Base-by-base conservation (phyloP, 1,140 invertebrate genomes). In the Nasonia vitripennis region DNA sequence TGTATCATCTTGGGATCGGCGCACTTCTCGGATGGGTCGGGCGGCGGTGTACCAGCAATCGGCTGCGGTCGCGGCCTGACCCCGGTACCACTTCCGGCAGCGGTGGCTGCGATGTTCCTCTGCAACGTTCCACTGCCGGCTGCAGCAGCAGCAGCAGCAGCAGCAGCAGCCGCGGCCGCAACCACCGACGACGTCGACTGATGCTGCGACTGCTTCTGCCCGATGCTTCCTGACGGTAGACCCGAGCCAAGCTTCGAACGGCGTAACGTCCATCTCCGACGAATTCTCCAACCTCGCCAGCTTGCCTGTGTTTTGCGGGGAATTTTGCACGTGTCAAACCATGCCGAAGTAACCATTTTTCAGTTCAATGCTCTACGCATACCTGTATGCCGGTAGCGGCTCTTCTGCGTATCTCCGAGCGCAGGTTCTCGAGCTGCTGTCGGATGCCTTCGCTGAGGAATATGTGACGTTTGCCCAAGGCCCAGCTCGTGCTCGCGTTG, bases 361-460 rank as follows among this genome's bases (percentile, higher is more conserved):
- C 55, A 37, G 20, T 62, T 62, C n/a, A 17, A 55, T 2, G 0
- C 17, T 55, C 17, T 5, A 55, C 7, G 5, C 17, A 5, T 86
- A 92, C 93, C 89, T 93, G 93, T 81, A 93, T 93, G 9, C 87
- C 89, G 3, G 95, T 95, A 0, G 98, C 97, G 2, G 97, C 97
- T 87, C 95, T 95, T 86, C 96, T 95, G 3, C 97, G 94, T 1
- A 96, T 97, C 82, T 97, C 96, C 17, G 95, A 95, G 79, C 98
- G 94, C 87, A 98, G 92, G 85, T 95, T 95, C 93, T 99, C 98
- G 77, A 98, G 92, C 87, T 97, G 95, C 93, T 99, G 98, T 23
- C 98, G 94, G 86, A 98, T 97, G 10, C 97, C 97, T 93, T 99
- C 98, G 93, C 98, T 98, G 86, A 98, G 95, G 93, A 99, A 99